A percentile compares a stretch with the other conserved stretches of the same genome.
Evolutionary conservation across 1,140 invertebrate genomes (phyloP).

Genomic region (Aphis gossypii): DNA sequence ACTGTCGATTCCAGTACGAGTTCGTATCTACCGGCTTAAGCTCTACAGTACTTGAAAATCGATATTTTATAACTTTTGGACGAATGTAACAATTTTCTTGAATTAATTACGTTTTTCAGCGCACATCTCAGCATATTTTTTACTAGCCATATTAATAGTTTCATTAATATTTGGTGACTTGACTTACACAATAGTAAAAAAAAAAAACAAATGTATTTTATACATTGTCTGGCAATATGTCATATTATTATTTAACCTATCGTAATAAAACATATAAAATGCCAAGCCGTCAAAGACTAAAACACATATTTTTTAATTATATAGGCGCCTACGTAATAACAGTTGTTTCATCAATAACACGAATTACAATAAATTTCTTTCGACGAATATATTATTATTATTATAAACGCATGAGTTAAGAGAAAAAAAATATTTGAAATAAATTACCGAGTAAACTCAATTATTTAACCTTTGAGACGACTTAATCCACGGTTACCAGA

Average conservation of each 20-base stretch:
- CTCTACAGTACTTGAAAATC: neutral
- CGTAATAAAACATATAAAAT: too few relatives aligned
- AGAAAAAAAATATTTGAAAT: neutral
- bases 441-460: neutral
- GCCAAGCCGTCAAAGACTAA: neutral
- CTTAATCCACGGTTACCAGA: neutral
- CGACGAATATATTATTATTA: neutral
- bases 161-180: too few relatives aligned
- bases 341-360: neutral
- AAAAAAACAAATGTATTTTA: too few relatives aligned
- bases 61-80: conserved; percentile 13
- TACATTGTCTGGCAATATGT: too few relatives aligned
- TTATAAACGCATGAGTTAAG: neutral
- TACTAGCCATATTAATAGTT: too few relatives aligned
- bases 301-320: neutral
- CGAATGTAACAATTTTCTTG: neutral
- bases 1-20: neutral
- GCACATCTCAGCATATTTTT: too few relatives aligned
- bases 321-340: neutral
- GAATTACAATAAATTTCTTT: neutral
- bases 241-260: too few relatives aligned
- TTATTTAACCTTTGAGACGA: neutral
- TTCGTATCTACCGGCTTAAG: neutral
- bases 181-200: too few relatives aligned
- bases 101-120: neutral